These are phyloP conservation scores for Atherix ibis DNA, from an alignment of 2,888 invertebrate species.

Conservation along the genomic window DNA sequence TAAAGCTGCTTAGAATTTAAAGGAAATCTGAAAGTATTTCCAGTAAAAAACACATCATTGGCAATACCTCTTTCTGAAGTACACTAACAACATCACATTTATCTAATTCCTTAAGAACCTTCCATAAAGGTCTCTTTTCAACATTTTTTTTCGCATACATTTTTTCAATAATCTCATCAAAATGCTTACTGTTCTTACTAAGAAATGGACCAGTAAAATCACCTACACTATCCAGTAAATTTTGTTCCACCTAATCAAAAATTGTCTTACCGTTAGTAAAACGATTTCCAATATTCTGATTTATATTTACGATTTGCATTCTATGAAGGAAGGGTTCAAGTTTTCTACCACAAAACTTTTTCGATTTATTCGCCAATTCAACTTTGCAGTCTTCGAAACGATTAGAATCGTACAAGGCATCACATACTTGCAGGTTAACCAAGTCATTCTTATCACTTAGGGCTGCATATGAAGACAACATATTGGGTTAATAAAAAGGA, in stretches of 20 bases:
- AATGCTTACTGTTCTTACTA: constrained; percentile 18
- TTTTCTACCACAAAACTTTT: constrained; percentile 17
- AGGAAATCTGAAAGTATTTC: not conserved
- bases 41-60: too few species aligned
- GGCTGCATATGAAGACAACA: too few species aligned
- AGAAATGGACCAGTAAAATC: constrained; percentile 21
- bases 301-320: constrained; percentile 17
- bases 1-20: not conserved
- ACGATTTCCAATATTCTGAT: not conserved
- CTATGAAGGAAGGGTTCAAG: constrained; percentile 18
- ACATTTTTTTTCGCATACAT: constrained; percentile 14
- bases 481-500: too few species aligned
- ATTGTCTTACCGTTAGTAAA: not conserved
- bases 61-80: constrained; percentile 17
- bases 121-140: constrained; percentile 23
- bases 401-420: constrained; percentile 24
- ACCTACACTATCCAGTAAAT: constrained; percentile 23
- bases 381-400: constrained; percentile 20
- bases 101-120: constrained; percentile 19
- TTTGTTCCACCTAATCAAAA: constrained; percentile 19
- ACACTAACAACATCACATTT: constrained; percentile 25
- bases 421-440: constrained; percentile 25
- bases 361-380: constrained; percentile 19
- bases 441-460: constrained; percentile 17
- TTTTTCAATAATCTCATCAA: constrained; percentile 16